Base-by-base conservation (phyloP, 2,797 vertebrate species). In the Dendrocincla fuliginosa region DNA sequence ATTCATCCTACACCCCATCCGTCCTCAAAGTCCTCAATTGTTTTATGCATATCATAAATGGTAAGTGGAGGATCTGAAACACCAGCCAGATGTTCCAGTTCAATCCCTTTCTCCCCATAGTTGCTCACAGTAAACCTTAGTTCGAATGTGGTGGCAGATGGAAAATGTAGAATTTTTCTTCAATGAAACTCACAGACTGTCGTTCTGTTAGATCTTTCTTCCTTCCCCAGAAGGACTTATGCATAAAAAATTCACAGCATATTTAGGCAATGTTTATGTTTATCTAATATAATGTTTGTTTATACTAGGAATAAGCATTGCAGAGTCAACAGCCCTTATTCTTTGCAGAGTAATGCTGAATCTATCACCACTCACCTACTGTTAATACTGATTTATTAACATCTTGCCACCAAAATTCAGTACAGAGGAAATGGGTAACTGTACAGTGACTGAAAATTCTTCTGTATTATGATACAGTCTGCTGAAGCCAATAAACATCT, bases 401-500 rank as follows among this genome's bases (percentile, higher is more conserved):
- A 14, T 53, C 42, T 32, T 69, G 63, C 23, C 24, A 37, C 35
- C 30, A 80, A 60, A 57, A 33, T 5, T 56, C 33, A 41, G 47
- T 25, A 32, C 9, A 27, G 32, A 84, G 32, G 55, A 60, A 47
- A 41, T 1, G 0, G 6, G 32, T 73, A 71, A 24, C 18, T 42
- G 18, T 32, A 37, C 6, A 57, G 27, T 15, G 19, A 53, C 47
- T 47, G 41, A 75, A 59, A 75, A 28, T 7, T 28, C 16, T 86
- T 84, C 19, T 16, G 35, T 90, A n/a, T 76, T 46, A 23, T 2
- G 14, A 68, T 61, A 23, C 14, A 74, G 25, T 49, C 80, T 91
- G 49, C 76, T 64, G 57, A 53, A 79, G 47, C 49, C 70, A 92
- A 82, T 65, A 89, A 94, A 87, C 52, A 77, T 73, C 50, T 82